Conservation (phyloP, 2,113 vertebrate species). For the Myrmecobius fasciatus region DNA sequence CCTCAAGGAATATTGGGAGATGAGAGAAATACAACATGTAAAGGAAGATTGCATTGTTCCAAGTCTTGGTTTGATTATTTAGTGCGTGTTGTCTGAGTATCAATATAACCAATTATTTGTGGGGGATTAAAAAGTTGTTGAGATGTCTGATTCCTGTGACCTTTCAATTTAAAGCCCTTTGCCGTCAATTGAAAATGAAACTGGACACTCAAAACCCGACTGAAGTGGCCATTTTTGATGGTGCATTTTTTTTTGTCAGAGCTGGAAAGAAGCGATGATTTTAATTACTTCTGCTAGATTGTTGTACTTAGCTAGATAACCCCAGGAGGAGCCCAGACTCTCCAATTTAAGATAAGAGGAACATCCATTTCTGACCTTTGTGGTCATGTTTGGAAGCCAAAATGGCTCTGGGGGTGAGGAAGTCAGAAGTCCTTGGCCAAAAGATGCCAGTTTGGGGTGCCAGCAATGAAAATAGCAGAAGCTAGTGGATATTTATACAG, state of each 20-base stretch:
- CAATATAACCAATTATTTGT: not conserved
- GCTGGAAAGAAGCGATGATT: not conserved
- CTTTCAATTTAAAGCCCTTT: not conserved
- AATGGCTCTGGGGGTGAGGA: not conserved
- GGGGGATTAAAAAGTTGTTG: not conserved
- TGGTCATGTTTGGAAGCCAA: not conserved
- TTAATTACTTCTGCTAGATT: not conserved
- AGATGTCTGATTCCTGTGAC: not conserved
- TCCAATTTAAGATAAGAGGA: not conserved
- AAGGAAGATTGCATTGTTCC: not conserved
- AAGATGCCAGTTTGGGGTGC: not conserved
- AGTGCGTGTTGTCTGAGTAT: not conserved
- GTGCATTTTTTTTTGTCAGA: not conserved
- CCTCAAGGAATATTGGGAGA: not conserved
- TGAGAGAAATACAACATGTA: not conserved
- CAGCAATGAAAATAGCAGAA: not conserved
- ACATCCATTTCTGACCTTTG: not conserved
- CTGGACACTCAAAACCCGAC: not conserved
- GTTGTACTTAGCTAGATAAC: not conserved
- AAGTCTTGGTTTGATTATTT: not conserved
- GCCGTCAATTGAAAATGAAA: not conserved
- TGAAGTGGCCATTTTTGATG: not conserved
- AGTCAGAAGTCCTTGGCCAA: not conserved
- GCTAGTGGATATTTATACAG: not conserved
- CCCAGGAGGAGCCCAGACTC: not conserved